These are phyloP conservation scores for Chionodraco myersi DNA, from an alignment of 2,113 vertebrate genomes.

Conservation along the genomic window DNA sequence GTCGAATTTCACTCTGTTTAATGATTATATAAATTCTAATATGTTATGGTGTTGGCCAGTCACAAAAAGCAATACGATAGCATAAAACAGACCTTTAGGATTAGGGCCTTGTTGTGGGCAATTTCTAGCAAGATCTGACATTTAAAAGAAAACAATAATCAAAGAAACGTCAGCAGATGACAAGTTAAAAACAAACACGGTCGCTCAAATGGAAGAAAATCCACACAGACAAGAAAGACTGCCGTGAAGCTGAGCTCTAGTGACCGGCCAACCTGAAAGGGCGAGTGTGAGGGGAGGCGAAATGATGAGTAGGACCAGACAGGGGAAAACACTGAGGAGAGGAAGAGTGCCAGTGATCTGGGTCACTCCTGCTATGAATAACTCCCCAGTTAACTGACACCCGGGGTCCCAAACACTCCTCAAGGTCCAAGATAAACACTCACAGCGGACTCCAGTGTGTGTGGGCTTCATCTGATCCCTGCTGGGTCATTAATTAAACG, in stretches of 20 bases:
- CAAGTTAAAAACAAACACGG: too few species aligned
- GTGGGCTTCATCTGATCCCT: conserved; percentile 38
- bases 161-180: too few species aligned
- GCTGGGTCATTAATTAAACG: background rate
- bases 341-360: conserved; percentile 72
- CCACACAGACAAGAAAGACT: background rate
- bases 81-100: background rate
- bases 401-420: conserved; percentile 64
- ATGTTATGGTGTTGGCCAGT: background rate
- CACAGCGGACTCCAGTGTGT: conserved; percentile 15
- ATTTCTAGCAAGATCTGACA: background rate
- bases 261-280: background rate
- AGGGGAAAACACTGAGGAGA: conserved; percentile 27
- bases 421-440: conserved; percentile 39
- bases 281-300: background rate
- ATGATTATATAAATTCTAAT: background rate
- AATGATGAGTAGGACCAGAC: conserved; percentile 43
- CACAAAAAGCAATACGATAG: background rate
- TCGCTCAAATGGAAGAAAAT: background rate
- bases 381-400: conserved; percentile 75
- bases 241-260: background rate
- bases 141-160: background rate
- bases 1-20: too few species aligned
- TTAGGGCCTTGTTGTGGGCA: too few species aligned
- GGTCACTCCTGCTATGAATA: conserved; percentile 82